Evolutionary conservation across 2,797 vertebrate genomes (phyloP).

Genomic region (Centroberyx gerrardi): DNA sequence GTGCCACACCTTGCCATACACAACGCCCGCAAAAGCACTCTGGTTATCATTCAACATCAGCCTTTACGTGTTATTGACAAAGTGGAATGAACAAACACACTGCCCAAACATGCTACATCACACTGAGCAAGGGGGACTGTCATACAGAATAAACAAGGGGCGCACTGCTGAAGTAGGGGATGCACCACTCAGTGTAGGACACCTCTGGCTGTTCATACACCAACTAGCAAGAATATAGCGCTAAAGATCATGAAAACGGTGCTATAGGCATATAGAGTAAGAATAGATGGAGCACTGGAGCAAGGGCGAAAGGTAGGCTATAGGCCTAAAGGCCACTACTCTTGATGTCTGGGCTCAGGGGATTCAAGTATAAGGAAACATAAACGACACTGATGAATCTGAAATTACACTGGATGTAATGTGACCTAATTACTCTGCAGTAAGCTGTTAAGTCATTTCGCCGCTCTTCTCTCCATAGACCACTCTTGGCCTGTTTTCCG

Average conservation of each 20-base stretch:
- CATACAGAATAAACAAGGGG: conserved; percentile 81
- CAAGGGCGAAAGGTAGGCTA: conserved; percentile 47
- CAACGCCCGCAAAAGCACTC: conserved; percentile 50
- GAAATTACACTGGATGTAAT: conserved; percentile 85
- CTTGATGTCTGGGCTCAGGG: conserved; percentile 71
- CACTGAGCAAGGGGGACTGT: conserved; percentile 80
- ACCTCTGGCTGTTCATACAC: conserved; percentile 61
- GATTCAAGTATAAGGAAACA: conserved; percentile 80
- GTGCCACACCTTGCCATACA: conserved; percentile 53
- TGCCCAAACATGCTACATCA: conserved; percentile 83
- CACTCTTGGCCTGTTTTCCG: conserved; percentile 80
- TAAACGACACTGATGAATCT: conserved; percentile 83
- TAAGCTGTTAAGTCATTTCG: conserved; percentile 84
- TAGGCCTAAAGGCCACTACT: conserved; percentile 69
- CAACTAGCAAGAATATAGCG: conserved; percentile 67
- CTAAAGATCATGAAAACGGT: conserved; percentile 50
- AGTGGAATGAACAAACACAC: conserved; percentile 83
- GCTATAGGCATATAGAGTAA: neutral
- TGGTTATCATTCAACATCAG: conserved; percentile 83
- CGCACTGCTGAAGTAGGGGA: conserved; percentile 51
- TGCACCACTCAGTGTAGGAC: conserved; percentile 64
- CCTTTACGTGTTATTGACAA: conserved; percentile 83
- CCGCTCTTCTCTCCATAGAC: conserved; percentile 80
- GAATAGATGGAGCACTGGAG: conserved; percentile 29
- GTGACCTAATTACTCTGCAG: conserved; percentile 86